phyloP scores from a whole-genome alignment of 37 sponge, comb jelly and placozoan genomes.

The Beroe forskalii region DNA sequence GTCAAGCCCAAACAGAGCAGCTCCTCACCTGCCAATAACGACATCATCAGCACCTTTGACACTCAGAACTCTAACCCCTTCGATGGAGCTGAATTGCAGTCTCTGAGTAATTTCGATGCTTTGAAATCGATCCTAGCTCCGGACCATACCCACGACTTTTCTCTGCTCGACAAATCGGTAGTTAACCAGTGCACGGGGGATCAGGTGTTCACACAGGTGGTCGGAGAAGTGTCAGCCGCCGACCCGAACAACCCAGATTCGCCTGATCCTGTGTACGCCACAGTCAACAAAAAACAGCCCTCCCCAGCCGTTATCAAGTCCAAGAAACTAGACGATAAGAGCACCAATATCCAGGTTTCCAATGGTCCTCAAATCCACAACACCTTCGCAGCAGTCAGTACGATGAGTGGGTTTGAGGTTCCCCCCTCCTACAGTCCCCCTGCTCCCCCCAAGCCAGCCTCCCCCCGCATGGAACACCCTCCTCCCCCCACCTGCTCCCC shows the following conservation, averaged over 20 bases:
- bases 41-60: slow-evolving; percentile 14
- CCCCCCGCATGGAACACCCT: not conserved
- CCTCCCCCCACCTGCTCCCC: not conserved
- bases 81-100: slow-evolving; percentile 57
- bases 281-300: not conserved
- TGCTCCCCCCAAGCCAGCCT: not conserved
- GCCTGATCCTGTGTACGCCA: slow-evolving; percentile 32
- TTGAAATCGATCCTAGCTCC: slow-evolving; percentile 27
- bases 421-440: slow-evolving; percentile 10
- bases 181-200: not conserved
- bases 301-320: slow-evolving; percentile 17
- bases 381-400: slow-evolving; percentile 3
- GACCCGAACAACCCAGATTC: not conserved
- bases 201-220: not conserved
- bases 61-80: slow-evolving; percentile 30
- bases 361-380: slow-evolving; percentile 20
- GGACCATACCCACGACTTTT: not conserved
- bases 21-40: not conserved
- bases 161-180: not conserved
- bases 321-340: not conserved
- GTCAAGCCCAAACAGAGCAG: not conserved
- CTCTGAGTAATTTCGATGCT: slow-evolving; percentile 56
- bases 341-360: not conserved
- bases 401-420: not conserved
- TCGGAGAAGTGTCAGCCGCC: not conserved